Conservation (phyloP, 1,140 invertebrate species). For the Agrilus planipennis region DNA sequence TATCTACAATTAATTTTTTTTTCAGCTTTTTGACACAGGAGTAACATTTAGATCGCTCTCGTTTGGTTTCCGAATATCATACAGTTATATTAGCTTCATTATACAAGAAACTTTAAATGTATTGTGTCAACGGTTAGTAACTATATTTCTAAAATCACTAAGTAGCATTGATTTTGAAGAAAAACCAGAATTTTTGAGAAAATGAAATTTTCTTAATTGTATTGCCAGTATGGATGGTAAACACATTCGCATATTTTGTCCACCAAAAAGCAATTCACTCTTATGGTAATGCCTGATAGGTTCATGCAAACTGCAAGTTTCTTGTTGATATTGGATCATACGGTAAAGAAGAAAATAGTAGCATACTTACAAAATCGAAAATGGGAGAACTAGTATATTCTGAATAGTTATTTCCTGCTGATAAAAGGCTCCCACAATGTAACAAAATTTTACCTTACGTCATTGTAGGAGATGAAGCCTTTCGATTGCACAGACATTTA, state of each 20-base stretch:
- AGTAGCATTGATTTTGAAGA: too few species aligned
- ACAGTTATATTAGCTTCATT: too few species aligned
- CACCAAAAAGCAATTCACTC: not conserved
- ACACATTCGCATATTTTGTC: not conserved
- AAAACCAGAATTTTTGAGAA: not conserved
- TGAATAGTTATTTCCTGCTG: not conserved
- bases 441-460: constrained; percentile 4
- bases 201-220: not conserved
- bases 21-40: too few species aligned
- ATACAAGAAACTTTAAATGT: too few species aligned
- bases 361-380: not conserved
- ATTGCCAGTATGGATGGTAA: not conserved
- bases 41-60: too few species aligned
- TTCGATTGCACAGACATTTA: constrained; percentile 31
- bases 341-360: not conserved
- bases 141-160: too few species aligned
- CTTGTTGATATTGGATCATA: not conserved
- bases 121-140: too few species aligned
- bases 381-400: not conserved
- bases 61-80: too few species aligned
- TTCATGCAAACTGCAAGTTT: not conserved
- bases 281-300: not conserved
- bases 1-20: too few species aligned
- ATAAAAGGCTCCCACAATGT: not conserved
- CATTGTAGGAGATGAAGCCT: constrained; percentile 35